phyloP scores from a whole-genome alignment of 2,113 vertebrate genomes.

The Pagrus major region DNA sequence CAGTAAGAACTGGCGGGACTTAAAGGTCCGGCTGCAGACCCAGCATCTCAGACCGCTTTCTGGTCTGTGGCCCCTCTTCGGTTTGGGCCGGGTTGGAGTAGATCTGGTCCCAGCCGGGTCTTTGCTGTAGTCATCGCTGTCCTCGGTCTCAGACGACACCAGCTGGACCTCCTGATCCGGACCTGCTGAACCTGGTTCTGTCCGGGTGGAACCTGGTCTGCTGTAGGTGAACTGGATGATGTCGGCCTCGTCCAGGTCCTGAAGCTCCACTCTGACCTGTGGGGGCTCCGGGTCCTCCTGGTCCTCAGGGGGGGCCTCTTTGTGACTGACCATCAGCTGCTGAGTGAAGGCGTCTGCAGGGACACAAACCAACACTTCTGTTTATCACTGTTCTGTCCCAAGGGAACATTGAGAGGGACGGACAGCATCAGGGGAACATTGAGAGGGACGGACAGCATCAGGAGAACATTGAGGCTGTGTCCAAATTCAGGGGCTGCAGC shows the following conservation, averaged over 20 bases:
- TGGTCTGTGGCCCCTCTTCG: rapidly evolving
- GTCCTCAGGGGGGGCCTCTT: background rate
- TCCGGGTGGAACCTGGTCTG: background rate
- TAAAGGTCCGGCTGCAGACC: conserved; percentile 4
- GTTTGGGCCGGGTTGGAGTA: background rate
- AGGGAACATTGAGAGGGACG: too few species aligned
- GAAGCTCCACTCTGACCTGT: background rate
- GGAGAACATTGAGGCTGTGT: too few species aligned
- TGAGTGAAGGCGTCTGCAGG: conserved; percentile 11
- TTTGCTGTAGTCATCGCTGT: conserved; percentile 31
- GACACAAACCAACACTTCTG: too few species aligned
- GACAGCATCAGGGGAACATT: too few species aligned
- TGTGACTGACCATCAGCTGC: background rate
- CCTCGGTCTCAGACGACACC: conserved; percentile 40
- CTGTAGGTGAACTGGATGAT: conserved; percentile 44
- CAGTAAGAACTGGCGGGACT: background rate
- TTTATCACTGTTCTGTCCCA: too few species aligned
- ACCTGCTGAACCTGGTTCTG: background rate
- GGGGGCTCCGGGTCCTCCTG: background rate
- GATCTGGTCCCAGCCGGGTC: background rate
- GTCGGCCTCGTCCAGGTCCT: background rate
- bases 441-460: too few species aligned
- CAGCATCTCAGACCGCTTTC: background rate
- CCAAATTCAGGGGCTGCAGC: too few species aligned
- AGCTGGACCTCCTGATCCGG: background rate